These are phyloP conservation scores for Temnopleurus reevesii DNA, from an alignment of 53 echinoderm and acorn worm species.

Conservation along the genomic window DNA sequence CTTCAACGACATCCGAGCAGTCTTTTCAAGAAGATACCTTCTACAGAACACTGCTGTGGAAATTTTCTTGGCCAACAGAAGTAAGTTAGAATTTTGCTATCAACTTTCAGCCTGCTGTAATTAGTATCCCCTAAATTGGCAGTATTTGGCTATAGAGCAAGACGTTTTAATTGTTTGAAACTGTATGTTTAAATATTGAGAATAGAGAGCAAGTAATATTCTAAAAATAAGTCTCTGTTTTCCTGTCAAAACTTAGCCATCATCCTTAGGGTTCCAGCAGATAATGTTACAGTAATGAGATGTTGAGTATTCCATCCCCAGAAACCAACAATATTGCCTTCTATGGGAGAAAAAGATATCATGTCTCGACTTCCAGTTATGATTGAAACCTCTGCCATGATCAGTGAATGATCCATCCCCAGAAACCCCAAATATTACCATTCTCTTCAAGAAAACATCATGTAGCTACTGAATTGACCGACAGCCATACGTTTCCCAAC, in stretches of 20 bases:
- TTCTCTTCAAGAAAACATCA: no score
- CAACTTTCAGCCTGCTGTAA: no score
- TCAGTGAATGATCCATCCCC: no score
- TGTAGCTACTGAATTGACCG: no score
- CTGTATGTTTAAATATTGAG: no score
- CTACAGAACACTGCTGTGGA: slow-evolving; percentile 93
- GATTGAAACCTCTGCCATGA: no score
- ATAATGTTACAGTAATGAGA: background rate
- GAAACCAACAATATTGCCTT: slow-evolving; percentile 17
- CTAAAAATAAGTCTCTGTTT: background rate
- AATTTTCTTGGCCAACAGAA: slow-evolving; percentile 97
- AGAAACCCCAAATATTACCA: no score
- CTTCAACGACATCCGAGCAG: slow-evolving; percentile 97
- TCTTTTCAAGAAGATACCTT: slow-evolving; percentile 90
- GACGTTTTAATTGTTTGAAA: no score
- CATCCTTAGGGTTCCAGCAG: background rate
- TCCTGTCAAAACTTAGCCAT: background rate
- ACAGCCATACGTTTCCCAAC: no score
- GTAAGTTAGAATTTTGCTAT: slow-evolving; percentile 62
- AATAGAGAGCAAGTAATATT: background rate
- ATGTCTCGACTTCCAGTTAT: background rate
- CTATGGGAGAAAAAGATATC: background rate
- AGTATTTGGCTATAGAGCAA: no score
- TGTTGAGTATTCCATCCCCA: slow-evolving; percentile 3
- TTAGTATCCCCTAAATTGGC: no score